These are phyloP conservation scores for Ancistrus triradiatus DNA, from an alignment of 2,113 vertebrate genomes.

Conservation along the genomic window DNA sequence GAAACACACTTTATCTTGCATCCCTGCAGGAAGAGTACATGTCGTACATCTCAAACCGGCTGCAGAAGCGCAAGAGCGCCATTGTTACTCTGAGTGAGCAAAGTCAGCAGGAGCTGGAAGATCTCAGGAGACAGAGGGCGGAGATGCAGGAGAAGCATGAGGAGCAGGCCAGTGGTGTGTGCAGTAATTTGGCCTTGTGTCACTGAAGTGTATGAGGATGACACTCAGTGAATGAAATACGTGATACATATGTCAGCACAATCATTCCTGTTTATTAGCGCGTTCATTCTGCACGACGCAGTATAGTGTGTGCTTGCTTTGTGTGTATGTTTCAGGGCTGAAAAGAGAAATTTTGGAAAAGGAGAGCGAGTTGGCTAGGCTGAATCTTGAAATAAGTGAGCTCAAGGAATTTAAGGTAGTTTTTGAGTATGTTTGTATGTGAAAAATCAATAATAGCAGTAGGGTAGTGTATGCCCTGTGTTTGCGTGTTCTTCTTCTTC, in stretches of 20 bases:
- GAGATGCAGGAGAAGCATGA: constrained; percentile 37
- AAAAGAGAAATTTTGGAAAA: constrained; percentile 41
- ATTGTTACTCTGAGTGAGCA: constrained; percentile 50
- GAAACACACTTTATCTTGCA: not conserved
- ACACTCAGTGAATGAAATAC: too few relatives aligned
- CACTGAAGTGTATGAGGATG: too few relatives aligned
- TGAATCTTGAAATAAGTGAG: constrained; percentile 44
- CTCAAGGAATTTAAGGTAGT: constrained; percentile 49
- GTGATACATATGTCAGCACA: not conserved
- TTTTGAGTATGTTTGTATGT: not conserved
- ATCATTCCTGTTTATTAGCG: constrained; percentile 2
- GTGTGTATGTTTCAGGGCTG: constrained; percentile 40
- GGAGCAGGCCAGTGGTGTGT: constrained; percentile 42
- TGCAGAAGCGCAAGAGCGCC: constrained; percentile 46
- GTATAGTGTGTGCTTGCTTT: not conserved
- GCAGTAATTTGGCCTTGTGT: not conserved
- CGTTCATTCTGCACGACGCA: not conserved
- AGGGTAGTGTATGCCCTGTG: not conserved
- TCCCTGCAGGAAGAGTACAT: constrained; percentile 48
- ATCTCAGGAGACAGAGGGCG: constrained; percentile 46
- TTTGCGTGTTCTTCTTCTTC: not conserved
- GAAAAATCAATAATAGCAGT: not conserved
- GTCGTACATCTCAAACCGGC: constrained; percentile 53
- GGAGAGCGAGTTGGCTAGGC: constrained; percentile 43
- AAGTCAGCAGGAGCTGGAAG: constrained; percentile 42